Conservation (phyloP, 2,888 invertebrate species). For the Tachina grossa region DNA sequence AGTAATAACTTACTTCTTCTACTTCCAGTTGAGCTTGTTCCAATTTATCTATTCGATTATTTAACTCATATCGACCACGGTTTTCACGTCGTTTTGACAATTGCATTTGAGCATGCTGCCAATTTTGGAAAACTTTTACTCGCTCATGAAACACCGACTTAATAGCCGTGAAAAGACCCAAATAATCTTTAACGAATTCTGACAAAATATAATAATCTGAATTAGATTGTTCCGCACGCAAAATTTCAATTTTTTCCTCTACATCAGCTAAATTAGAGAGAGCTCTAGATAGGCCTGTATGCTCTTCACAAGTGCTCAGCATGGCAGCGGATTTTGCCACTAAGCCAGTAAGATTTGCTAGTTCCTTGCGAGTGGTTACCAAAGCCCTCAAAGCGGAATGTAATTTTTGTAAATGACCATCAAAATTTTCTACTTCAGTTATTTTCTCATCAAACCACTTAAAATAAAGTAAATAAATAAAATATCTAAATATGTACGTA, state of each 20-base stretch:
- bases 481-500: conserved; percentile 7
- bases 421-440: conserved; percentile 94
- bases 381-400: conserved; percentile 94
- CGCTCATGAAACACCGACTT: conserved; percentile 91
- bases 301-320: conserved; percentile 96
- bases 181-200: conserved; percentile 97
- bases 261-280: conserved; percentile 95
- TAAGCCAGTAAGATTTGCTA: conserved; percentile 90
- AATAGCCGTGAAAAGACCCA: conserved; percentile 94
- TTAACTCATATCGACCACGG: conserved; percentile 95
- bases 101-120: conserved; percentile 98
- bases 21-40: conserved; percentile 95
- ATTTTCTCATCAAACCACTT: conserved; percentile 99
- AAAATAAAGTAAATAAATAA: conserved; percentile 68
- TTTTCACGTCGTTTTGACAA: conserved; percentile 96
- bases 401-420: conserved; percentile 93
- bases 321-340: conserved; percentile 95
- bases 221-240: conserved; percentile 96
- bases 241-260: conserved; percentile 91
- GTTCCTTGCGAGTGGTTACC: conserved; percentile 92
- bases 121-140: conserved; percentile 92
- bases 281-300: conserved; percentile 94
- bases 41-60: conserved; percentile 94
- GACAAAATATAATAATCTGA: conserved; percentile 96
- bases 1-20: conserved; percentile 88